These are phyloP conservation scores for Diorhabda carinulata DNA, from an alignment of 1,140 invertebrate species.

Conservation along the genomic window DNA sequence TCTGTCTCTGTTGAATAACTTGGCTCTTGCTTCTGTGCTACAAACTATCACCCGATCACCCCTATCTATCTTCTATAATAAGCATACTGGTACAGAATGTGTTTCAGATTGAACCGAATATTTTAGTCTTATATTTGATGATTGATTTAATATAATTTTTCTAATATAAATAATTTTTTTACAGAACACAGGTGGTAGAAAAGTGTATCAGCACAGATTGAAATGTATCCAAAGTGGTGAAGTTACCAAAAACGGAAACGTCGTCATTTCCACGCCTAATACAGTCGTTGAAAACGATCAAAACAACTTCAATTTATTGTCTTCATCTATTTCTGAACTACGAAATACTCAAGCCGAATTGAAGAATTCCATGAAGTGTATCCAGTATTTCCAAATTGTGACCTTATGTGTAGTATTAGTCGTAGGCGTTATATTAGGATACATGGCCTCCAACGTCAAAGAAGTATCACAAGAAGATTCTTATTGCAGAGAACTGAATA, in stretches of 20 bases:
- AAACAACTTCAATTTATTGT: conserved; percentile 22
- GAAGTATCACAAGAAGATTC: conserved; percentile 10
- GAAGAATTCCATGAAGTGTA: conserved; percentile 28
- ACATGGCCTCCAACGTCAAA: conserved; percentile 18
- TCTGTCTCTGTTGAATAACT: too few species aligned
- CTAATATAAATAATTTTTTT: conserved; percentile 7
- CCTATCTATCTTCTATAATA: too few species aligned
- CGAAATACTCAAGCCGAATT: conserved; percentile 32
- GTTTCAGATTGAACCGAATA: too few species aligned
- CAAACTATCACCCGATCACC: too few species aligned
- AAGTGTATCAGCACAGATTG: conserved; percentile 51
- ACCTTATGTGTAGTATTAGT: conserved; percentile 32
- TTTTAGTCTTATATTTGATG: too few species aligned
- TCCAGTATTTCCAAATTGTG: conserved; percentile 32
- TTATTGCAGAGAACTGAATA: conserved; percentile 19
- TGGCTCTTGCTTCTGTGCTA: too few species aligned
- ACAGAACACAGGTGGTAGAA: conserved; percentile 39
- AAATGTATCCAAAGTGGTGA: conserved; percentile 47
- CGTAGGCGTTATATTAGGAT: conserved; percentile 28
- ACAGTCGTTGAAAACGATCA: conserved; percentile 24
- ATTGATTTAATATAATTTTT: too few species aligned
- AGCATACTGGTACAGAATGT: too few species aligned
- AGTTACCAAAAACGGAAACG: conserved; percentile 35
- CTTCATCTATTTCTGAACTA: conserved; percentile 28
- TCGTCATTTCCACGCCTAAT: conserved; percentile 9